Conservation (phyloP, 2,797 vertebrate genomes). For the Borostomias antarcticus region DNA sequence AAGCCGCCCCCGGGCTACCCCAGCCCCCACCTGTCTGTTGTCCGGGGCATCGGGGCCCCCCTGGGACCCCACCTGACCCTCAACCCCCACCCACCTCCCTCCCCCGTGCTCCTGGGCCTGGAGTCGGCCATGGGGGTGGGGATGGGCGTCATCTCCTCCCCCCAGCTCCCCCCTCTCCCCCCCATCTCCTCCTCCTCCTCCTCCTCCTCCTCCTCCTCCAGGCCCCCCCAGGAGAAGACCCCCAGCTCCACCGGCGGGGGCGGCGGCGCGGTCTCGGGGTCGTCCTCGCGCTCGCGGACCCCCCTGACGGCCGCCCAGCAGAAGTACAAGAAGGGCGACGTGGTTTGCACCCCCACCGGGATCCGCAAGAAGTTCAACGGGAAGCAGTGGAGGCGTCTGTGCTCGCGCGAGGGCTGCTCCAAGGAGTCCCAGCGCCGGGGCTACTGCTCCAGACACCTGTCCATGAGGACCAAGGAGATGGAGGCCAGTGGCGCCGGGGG, state of each 20-base stretch:
- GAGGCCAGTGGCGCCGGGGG: conserved; percentile 79
- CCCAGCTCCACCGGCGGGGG: conserved; percentile 56
- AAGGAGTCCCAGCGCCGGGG: conserved; percentile 92
- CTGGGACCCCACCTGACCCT: conserved; percentile 68
- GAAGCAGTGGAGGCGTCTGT: conserved; percentile 92
- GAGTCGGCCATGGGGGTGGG: conserved; percentile 60
- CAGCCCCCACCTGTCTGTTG: conserved; percentile 74
- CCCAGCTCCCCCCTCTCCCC: conserved; percentile 71
- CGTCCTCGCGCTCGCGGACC: conserved; percentile 84
- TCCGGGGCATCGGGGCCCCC: conserved; percentile 73
- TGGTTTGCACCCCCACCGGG: conserved; percentile 92
- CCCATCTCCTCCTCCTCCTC: conserved; percentile 72
- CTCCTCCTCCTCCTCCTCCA: conserved; percentile 58
- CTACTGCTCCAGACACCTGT: conserved; percentile 92
- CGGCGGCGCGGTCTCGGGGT: conserved; percentile 61
- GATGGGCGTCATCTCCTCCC: conserved; percentile 60
- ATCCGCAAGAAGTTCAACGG: conserved; percentile 96
- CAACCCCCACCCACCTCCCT: conserved; percentile 78
- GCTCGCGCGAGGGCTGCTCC: conserved; percentile 90
- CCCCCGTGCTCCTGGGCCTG: conserved; percentile 76
- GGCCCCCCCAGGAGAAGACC: conserved; percentile 79
- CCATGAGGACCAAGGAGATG: conserved; percentile 97
- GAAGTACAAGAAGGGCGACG: conserved; percentile 94
- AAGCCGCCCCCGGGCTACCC: conserved; percentile 84
- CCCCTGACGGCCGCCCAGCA: conserved; percentile 89